A percentile compares a stretch with the other conserved stretches of the same genome.
phyloP scores from a whole-genome alignment of 2,888 invertebrate genomes.

The Amphiduros pacificus region DNA sequence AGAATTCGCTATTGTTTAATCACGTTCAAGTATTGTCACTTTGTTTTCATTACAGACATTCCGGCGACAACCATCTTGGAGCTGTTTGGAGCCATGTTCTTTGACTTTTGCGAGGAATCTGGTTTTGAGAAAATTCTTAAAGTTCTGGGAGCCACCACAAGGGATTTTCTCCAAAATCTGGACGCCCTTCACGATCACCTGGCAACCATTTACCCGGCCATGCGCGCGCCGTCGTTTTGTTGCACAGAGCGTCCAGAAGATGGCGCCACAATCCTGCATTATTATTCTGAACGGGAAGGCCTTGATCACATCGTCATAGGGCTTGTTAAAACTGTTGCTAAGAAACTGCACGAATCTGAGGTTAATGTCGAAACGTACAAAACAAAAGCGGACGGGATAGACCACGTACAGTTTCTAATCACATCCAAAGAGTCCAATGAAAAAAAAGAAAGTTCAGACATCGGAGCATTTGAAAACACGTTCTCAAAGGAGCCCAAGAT shows the following conservation, averaged over 20 bases:
- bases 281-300: conserved; percentile 93
- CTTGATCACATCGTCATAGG: conserved; percentile 95
- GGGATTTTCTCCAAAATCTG: conserved; percentile 91
- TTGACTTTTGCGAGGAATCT: conserved; percentile 93
- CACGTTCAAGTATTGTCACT: too few relatives aligned
- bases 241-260: conserved; percentile 88
- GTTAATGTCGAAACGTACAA: conserved; percentile 88
- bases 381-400: conserved; percentile 74
- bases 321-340: conserved; percentile 94
- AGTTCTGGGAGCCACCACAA: conserved; percentile 87
- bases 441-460: not conserved
- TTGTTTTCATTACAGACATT: conserved; percentile 72
- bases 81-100: conserved; percentile 89
- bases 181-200: conserved; percentile 93
- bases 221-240: conserved; percentile 77
- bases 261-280: conserved; percentile 87
- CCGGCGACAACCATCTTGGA: conserved; percentile 88
- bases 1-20: too few relatives aligned
- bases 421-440: conserved; percentile 69
- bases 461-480: not conserved
- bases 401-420: conserved; percentile 91
- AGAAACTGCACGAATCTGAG: conserved; percentile 87
- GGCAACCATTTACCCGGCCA: conserved; percentile 86
- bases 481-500: conserved; percentile 19
- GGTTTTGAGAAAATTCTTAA: conserved; percentile 93